A percentile compares a stretch with the other conserved stretches of the same genome.
Evolutionary conservation across 2,797 vertebrate species (phyloP).

Genomic region (Serranus cabrilla): DNA sequence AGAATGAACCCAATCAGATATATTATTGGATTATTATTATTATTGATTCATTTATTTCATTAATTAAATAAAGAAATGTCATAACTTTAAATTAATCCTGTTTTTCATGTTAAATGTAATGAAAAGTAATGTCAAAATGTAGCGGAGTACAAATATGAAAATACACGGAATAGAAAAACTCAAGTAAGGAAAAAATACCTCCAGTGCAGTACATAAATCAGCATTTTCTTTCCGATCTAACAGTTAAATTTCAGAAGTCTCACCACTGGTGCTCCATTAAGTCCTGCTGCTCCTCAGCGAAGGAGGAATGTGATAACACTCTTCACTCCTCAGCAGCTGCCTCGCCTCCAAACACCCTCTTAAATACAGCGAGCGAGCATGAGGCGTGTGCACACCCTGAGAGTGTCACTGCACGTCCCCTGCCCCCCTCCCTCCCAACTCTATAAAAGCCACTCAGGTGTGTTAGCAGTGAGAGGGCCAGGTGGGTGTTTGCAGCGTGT

Average conservation of each 20-base stretch:
- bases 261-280: constrained; percentile 40
- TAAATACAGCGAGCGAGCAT: background rate
- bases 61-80: too few species aligned
- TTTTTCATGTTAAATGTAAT: too few species aligned
- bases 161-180: too few species aligned
- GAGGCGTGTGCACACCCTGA: background rate
- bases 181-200: too few species aligned
- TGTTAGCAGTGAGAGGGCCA: background rate
- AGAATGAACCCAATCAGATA: too few species aligned
- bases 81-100: too few species aligned
- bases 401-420: background rate
- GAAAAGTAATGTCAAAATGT: too few species aligned
- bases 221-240: background rate
- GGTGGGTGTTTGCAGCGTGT: background rate
- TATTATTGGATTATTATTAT: too few species aligned
- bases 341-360: constrained; percentile 10
- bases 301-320: constrained; percentile 53
- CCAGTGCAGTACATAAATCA: background rate
- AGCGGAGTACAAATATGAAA: too few species aligned
- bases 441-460: constrained; percentile 19
- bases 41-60: too few species aligned
- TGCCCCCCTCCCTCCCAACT: too few species aligned
- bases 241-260: constrained; percentile 33
- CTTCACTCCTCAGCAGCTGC: constrained; percentile 23
- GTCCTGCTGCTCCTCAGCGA: constrained; percentile 17